Evolutionary conservation across 2,797 vertebrate genomes (phyloP).

Genomic region (Chelmon rostratus): DNA sequence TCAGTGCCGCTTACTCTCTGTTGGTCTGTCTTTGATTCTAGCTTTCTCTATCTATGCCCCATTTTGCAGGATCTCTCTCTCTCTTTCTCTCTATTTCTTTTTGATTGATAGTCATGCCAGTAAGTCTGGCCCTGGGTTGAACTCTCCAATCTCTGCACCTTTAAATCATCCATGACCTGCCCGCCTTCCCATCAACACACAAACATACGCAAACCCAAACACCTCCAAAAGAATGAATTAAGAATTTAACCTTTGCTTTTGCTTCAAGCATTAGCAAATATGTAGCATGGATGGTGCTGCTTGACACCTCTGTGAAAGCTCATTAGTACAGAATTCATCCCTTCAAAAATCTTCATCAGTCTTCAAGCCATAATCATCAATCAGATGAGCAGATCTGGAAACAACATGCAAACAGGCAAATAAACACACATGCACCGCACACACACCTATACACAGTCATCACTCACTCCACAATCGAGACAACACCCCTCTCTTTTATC

Average conservation of each 20-base stretch:
- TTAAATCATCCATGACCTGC: slow-evolving; percentile 79
- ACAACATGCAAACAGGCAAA: slow-evolving; percentile 51
- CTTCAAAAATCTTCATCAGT: slow-evolving; percentile 45
- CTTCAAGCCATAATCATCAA: slow-evolving; percentile 55
- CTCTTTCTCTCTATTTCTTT: not conserved
- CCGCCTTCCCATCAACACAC: slow-evolving; percentile 8
- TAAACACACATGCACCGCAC: slow-evolving; percentile 21
- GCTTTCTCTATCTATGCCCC: not conserved
- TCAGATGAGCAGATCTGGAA: slow-evolving; percentile 40
- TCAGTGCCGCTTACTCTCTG: not conserved
- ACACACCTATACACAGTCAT: slow-evolving; percentile 39
- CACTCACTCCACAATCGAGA: slow-evolving; percentile 64
- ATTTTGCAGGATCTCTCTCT: not conserved
- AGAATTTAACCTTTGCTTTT: slow-evolving; percentile 15
- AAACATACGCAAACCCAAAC: slow-evolving; percentile 20
- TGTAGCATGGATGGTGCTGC: not conserved
- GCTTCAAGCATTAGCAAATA: not conserved
- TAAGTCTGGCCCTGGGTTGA: slow-evolving; percentile 79
- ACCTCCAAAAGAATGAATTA: slow-evolving; percentile 23
- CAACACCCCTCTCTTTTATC: slow-evolving; percentile 78
- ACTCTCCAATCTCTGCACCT: slow-evolving; percentile 80
- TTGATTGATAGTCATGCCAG: slow-evolving; percentile 78
- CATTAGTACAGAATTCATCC: slow-evolving; percentile 49
- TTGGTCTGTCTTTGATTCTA: not conserved
- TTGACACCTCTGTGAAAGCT: slow-evolving; percentile 15